Evolutionary conservation across 1,140 invertebrate species (phyloP).

Genomic region (Leptestheria dahalacensis): DNA sequence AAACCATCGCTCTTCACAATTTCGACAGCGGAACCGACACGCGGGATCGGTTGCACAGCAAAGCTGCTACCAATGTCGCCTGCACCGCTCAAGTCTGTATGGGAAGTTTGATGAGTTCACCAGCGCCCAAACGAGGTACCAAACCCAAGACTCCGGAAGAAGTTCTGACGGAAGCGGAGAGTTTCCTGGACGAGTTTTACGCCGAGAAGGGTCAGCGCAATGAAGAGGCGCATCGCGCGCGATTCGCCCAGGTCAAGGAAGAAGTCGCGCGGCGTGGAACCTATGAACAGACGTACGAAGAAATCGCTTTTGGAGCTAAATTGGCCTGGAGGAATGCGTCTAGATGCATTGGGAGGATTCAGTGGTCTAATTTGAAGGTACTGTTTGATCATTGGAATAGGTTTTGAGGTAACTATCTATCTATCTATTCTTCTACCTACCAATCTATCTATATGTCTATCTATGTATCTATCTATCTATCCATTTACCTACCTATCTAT

Average conservation of each 20-base stretch:
- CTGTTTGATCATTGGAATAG: too few relatives aligned
- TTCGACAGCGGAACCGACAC: background rate
- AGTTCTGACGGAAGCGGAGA: background rate
- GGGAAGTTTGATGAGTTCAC: background rate
- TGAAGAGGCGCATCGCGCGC: constrained; percentile 17
- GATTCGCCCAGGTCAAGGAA: constrained; percentile 62
- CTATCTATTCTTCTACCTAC: too few relatives aligned
- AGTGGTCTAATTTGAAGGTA: constrained; percentile 37
- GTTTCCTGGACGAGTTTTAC: background rate
- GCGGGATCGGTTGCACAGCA: background rate
- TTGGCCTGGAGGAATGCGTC: constrained; percentile 36
- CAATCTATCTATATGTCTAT: too few relatives aligned
- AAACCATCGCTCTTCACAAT: background rate
- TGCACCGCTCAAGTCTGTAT: background rate
- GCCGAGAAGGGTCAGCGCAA: background rate
- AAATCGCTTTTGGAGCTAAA: constrained; percentile 34
- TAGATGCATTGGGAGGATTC: constrained; percentile 36
- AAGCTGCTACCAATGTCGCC: background rate
- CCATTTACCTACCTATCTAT: too few relatives aligned
- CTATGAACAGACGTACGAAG: constrained; percentile 32
- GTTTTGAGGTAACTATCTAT: too few relatives aligned
- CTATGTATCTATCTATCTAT: too few relatives aligned
- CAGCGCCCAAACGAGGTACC: background rate
- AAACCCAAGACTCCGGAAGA: background rate
- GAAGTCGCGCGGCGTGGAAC: constrained; percentile 29